phyloP scores from a whole-genome alignment of 2,113 vertebrate genomes.

The Otocyon megalotis region DNA sequence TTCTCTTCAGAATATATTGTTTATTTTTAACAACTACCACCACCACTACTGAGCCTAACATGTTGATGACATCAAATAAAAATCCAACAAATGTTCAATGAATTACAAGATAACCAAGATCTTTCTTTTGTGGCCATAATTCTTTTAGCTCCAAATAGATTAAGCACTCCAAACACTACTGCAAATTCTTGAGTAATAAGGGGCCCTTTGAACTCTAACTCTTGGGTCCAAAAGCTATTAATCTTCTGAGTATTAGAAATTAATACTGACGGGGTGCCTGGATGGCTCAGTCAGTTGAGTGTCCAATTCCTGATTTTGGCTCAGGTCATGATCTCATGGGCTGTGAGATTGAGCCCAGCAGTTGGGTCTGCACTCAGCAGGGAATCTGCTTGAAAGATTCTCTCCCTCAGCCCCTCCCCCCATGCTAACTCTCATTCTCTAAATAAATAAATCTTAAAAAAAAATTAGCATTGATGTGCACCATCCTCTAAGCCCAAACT shows the following conservation, averaged over 20 bases:
- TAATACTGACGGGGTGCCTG: not conserved
- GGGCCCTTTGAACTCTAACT: not conserved
- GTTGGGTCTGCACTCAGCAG: not conserved
- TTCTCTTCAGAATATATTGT: not conserved
- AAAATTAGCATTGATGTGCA: not conserved
- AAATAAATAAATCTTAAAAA: not conserved
- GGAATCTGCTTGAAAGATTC: not conserved
- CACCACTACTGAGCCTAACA: no score
- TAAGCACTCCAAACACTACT: not conserved
- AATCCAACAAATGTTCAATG: not conserved
- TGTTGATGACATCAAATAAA: not conserved
- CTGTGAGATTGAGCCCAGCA: not conserved
- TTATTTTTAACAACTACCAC: not conserved
- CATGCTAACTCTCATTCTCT: no score
- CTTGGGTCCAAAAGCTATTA: not conserved
- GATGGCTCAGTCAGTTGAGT: not conserved
- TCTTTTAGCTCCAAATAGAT: not conserved
- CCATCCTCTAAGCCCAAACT: not conserved
- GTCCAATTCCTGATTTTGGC: not conserved
- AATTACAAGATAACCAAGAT: conserved; percentile 1
- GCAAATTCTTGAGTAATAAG: not conserved
- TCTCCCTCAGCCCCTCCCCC: not conserved
- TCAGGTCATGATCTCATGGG: not conserved
- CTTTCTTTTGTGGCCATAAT: not conserved
- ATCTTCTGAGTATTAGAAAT: not conserved